A percentile compares a stretch with the other conserved stretches of the same genome.
Evolutionary conservation across 1,140 invertebrate species (phyloP).

Genomic region (Druon quercuslanigerum): DNA sequence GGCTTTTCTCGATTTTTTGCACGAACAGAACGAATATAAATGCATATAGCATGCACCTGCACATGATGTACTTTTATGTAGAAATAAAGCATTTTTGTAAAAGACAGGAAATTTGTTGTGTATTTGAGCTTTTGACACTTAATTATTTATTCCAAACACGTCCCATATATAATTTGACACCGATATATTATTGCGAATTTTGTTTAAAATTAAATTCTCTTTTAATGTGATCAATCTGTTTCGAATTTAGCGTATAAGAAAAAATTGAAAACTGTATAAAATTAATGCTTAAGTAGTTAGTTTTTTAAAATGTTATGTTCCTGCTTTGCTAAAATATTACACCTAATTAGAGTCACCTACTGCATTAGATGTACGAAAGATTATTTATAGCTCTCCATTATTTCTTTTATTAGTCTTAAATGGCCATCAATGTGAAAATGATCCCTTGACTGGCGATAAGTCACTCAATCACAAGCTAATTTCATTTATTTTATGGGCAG

Average conservation of each 20-base stretch:
- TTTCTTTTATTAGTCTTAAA: constrained; percentile 2
- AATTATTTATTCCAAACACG: too few species aligned
- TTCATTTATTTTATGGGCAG: constrained; percentile 23
- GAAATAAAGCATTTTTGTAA: neutral
- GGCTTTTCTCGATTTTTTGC: constrained; percentile 46
- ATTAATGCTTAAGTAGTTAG: too few species aligned
- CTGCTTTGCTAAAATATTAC: too few species aligned
- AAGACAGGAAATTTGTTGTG: neutral
- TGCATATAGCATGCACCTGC: constrained; percentile 39
- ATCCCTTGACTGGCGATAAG: neutral
- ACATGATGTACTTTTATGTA: neutral
- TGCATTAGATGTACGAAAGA: neutral
- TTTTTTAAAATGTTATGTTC: too few species aligned
- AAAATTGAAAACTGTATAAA: too few species aligned
- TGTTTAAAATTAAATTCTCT: too few species aligned
- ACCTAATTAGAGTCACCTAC: neutral
- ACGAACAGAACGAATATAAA: constrained; percentile 48
- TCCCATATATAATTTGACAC: too few species aligned
- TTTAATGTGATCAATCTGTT: too few species aligned
- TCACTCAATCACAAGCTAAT: neutral
- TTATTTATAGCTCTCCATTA: neutral
- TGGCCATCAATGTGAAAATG: neutral
- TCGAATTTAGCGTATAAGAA: too few species aligned
- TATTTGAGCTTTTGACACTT: too few species aligned
- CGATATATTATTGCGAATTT: too few species aligned